A percentile compares a stretch with the other conserved stretches of the same genome.
These are phyloP conservation scores for Hipposideros larvatus DNA, from an alignment of 2,797 vertebrate species.

Conservation along the genomic window DNA sequence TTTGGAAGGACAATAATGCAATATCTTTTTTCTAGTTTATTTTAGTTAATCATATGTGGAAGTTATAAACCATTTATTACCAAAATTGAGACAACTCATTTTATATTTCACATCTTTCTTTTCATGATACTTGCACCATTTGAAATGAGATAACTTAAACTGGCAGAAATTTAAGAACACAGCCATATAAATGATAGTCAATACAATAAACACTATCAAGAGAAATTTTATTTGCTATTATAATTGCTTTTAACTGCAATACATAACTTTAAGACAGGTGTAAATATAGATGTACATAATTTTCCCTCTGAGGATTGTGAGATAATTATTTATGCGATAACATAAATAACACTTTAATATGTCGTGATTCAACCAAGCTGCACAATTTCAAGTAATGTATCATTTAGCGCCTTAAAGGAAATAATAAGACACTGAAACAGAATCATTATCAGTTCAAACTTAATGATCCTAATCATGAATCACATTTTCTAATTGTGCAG, in stretches of 20 bases:
- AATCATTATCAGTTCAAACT: constrained; percentile 25
- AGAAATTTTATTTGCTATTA: constrained; percentile 34
- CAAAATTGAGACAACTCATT: neutral
- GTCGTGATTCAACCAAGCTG: neutral
- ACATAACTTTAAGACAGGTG: constrained; percentile 44
- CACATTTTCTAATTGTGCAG: neutral
- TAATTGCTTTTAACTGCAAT: neutral
- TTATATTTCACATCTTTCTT: constrained; percentile 29
- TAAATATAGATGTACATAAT: neutral
- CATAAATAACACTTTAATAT: constrained; percentile 27
- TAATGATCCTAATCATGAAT: neutral
- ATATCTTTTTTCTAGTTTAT: neutral
- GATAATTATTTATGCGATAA: neutral
- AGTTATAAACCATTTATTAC: constrained; percentile 13
- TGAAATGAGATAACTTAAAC: constrained; percentile 22
- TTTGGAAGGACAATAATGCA: neutral
- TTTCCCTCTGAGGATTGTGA: neutral
- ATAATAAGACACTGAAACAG: neutral
- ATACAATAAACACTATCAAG: neutral
- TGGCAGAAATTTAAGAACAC: constrained; percentile 34
- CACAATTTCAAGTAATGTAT: constrained; percentile 12
- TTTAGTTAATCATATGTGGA: neutral
- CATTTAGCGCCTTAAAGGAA: constrained; percentile 5
- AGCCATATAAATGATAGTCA: neutral
- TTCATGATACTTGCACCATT: neutral